Percentiles rank a stretch among this genome's conserved stretches.
phyloP scores from a whole-genome alignment of 2,888 invertebrate genomes.

The Lithodes maja region DNA sequence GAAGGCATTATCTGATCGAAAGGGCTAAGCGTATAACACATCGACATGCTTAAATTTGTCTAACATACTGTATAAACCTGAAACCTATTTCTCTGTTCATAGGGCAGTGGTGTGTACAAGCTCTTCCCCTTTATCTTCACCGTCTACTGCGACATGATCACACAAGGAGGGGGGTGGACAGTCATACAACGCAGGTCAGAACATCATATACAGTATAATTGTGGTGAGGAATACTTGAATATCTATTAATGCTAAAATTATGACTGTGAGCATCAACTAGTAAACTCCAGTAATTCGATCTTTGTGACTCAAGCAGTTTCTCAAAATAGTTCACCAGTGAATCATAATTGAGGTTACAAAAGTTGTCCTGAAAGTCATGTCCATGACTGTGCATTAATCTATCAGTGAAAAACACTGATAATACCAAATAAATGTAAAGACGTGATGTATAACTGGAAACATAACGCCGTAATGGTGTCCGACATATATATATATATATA shows the following conservation, averaged over 20 bases:
- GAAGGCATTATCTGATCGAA: too few species aligned
- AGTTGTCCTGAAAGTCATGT: background rate
- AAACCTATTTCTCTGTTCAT: too few species aligned
- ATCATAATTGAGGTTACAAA: too few species aligned
- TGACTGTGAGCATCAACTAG: too few species aligned
- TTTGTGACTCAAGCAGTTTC: too few species aligned
- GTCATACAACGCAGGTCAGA: constrained; percentile 59
- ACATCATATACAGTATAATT: background rate
- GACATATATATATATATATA: background rate
- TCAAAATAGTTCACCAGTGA: background rate
- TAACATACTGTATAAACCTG: too few species aligned
- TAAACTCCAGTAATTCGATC: too few species aligned
- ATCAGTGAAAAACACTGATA: background rate
- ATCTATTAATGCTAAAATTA: too few species aligned
- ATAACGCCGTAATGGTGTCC: background rate
- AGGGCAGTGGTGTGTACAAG: constrained; percentile 53
- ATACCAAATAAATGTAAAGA: background rate
- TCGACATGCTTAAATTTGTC: too few species aligned
- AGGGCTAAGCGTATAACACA: too few species aligned
- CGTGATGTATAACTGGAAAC: too few species aligned
- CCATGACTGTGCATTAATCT: background rate
- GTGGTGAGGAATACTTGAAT: too few species aligned
- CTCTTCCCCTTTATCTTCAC: constrained; percentile 50
- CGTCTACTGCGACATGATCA: constrained; percentile 55
- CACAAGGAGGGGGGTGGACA: constrained; percentile 63